These are phyloP conservation scores for Dermochelys coriacea DNA, from an alignment of 2,797 vertebrate species.

Conservation along the genomic window DNA sequence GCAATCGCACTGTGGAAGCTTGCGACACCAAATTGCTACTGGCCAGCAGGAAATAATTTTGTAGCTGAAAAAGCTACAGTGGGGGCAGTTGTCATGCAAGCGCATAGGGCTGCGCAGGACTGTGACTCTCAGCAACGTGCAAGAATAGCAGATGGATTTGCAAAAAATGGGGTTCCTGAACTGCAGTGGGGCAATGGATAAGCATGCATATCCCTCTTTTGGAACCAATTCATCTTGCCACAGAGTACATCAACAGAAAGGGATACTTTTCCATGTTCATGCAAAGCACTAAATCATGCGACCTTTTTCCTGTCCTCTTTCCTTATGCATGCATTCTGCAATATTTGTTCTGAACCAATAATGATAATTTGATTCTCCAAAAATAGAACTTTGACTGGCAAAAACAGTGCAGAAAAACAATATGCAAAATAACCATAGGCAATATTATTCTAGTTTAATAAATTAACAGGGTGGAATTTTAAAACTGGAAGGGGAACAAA, in stretches of 20 bases:
- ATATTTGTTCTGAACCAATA: background rate
- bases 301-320: too few species aligned
- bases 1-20: background rate
- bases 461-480: background rate
- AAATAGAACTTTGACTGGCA: background rate
- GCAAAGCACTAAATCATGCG: background rate
- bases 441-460: background rate
- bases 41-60: background rate
- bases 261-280: background rate
- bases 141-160: background rate
- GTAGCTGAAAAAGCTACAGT: background rate
- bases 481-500: too few species aligned
- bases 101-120: background rate
- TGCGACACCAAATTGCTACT: background rate
- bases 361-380: background rate
- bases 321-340: background rate
- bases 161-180: background rate
- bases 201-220: background rate
- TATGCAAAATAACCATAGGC: background rate
- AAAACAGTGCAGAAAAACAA: background rate
- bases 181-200: background rate
- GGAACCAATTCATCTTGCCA: background rate
- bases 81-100: background rate
- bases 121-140: background rate
- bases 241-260: background rate